Conservation (phyloP, 2,888 invertebrate genomes). For the Clepsis dumicolana region DNA sequence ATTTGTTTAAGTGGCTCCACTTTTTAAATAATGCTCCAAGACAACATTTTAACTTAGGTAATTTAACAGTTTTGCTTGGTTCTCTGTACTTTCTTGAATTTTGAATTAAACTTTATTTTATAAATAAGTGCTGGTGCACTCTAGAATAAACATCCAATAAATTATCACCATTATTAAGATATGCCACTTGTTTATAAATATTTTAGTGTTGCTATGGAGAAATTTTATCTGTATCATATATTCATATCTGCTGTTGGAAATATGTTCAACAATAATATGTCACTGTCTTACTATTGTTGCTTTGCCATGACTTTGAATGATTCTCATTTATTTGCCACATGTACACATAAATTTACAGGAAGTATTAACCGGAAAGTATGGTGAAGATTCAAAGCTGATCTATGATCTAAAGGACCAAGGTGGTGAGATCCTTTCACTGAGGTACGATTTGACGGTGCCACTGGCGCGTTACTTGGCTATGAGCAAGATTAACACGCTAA, state of each 20-base stretch:
- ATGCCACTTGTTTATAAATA: not conserved
- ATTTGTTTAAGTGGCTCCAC: too few relatives aligned
- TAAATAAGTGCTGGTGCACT: not conserved
- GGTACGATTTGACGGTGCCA: slow-evolving; percentile 99
- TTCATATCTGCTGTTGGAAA: not conserved
- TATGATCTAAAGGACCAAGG: slow-evolving; percentile 99
- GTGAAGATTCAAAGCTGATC: slow-evolving; percentile 99
- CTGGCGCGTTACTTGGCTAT: slow-evolving; percentile 99
- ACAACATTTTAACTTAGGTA: slow-evolving; percentile 13
- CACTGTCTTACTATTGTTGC: too few relatives aligned
- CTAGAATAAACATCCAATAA: not conserved
- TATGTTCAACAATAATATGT: too few relatives aligned
- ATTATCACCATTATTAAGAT: not conserved
- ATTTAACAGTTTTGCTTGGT: not conserved
- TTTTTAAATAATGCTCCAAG: too few relatives aligned
- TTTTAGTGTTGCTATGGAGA: not conserved
- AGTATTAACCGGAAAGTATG: slow-evolving; percentile 99
- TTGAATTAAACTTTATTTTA: slow-evolving; percentile 7
- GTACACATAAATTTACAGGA: slow-evolving; percentile 87
- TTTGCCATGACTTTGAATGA: not conserved
- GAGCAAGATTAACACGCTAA: slow-evolving; percentile 97
- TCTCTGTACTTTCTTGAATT: too few relatives aligned
- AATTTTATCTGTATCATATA: not conserved
- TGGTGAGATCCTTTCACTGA: slow-evolving; percentile 97
- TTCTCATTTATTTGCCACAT: not conserved